Conservation (phyloP, 2,113 vertebrate genomes). For the Syngnathus scovelli region DNA sequence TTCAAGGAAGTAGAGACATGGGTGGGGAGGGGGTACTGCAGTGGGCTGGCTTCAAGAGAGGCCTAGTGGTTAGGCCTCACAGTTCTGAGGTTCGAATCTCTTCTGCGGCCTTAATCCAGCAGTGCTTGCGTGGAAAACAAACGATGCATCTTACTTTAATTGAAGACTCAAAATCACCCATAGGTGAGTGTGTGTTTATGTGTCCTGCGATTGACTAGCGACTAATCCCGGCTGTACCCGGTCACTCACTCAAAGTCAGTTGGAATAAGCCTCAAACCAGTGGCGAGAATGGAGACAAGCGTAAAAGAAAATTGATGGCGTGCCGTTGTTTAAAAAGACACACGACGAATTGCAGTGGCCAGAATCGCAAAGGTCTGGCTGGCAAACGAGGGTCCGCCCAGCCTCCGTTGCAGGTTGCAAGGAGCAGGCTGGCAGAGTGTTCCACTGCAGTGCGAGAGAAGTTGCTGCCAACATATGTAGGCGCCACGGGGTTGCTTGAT, state of each 20-base stretch:
- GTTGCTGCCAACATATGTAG: conserved; percentile 59
- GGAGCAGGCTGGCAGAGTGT: conserved; percentile 47
- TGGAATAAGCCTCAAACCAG: conserved; percentile 16
- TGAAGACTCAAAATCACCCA: neutral
- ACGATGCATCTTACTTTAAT: neutral
- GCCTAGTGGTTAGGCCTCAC: neutral
- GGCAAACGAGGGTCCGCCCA: conserved; percentile 46
- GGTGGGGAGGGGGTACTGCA: neutral
- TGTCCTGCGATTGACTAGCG: too few species aligned
- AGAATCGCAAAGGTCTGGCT: conserved; percentile 60
- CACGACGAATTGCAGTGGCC: conserved; percentile 60
- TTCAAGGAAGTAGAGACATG: conserved; percentile 29
- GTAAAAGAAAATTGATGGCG: neutral
- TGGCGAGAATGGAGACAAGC: conserved; percentile 22
- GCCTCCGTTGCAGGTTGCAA: conserved; percentile 55
- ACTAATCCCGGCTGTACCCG: too few species aligned
- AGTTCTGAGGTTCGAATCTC: neutral
- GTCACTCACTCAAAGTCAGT: too few species aligned
- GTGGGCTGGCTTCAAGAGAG: neutral
- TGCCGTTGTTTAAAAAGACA: conserved; percentile 28
- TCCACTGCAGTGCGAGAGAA: conserved; percentile 49
- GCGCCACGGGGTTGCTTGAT: conserved; percentile 51
- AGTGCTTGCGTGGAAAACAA: neutral
- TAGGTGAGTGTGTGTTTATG: too few species aligned
- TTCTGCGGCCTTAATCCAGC: neutral